Conservation (phyloP, 2,888 invertebrate genomes). For the Pristionchus exspectatus region DNA sequence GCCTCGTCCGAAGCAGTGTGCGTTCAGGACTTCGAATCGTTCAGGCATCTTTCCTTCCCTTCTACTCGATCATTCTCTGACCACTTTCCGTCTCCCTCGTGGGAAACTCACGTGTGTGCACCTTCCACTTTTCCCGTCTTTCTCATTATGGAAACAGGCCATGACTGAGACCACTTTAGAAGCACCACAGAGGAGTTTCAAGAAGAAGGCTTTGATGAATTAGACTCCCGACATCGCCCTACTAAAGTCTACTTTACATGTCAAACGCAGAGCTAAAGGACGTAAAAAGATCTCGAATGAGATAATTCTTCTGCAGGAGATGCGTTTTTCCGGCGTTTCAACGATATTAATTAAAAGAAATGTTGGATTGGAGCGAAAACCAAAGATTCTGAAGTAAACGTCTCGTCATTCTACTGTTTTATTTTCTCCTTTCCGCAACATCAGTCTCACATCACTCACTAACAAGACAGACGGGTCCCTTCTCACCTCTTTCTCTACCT, state of each 20-base stretch:
- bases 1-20: too few species aligned
- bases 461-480: neutral
- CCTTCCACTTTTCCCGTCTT: neutral
- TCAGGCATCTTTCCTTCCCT: neutral
- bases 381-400: too few species aligned
- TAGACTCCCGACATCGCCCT: neutral
- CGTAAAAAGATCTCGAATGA: neutral
- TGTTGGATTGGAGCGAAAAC: too few species aligned
- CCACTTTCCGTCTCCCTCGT: neutral
- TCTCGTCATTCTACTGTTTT: neutral
- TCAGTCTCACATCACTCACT: conserved; percentile 19
- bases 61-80: conserved; percentile 32
- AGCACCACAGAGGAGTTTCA: neutral
- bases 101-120: neutral
- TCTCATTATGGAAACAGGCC: neutral
- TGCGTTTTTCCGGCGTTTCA: conserved; percentile 72
- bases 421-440: neutral
- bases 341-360: conserved; percentile 59
- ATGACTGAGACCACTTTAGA: neutral
- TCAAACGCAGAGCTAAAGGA: too few species aligned
- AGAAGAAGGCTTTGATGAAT: neutral
- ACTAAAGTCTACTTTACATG: too few species aligned
- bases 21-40: too few species aligned
- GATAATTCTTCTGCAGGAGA: conserved; percentile 65
- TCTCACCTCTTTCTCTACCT: neutral